Evolutionary conservation across 2,797 vertebrate genomes (phyloP), one percentile per base, ranked within the genome.

Genomic region (Gobio occitaniae): DNA sequence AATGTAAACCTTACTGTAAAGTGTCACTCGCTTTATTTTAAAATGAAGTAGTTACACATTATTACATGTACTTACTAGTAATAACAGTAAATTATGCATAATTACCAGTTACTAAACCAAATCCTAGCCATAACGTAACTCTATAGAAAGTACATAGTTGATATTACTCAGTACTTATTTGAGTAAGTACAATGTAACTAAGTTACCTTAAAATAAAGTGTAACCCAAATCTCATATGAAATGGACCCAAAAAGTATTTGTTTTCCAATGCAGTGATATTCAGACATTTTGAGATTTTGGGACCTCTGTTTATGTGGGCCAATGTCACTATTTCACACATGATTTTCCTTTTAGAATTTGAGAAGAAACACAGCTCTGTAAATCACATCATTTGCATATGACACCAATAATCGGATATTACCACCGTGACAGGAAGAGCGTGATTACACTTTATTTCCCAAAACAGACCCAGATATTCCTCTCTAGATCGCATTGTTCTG

Each of bases 401-500:
- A 72, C 47, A 82, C 47, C 48, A 74, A 71, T 78, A 84, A 82
- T 78, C 36, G 63, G 65, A 85, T 78, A 72, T 82, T 82, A 81
- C 38, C 71, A 70, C 56, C 54, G 8, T 80, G 52, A 75, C 52
- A 41, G 77, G 44, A 80, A 63, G 78, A 61, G 19, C 21, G 25
- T 81, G 79, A 85, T 80, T 82, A 84, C 47, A 87, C 25, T 78
- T 38, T 10, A 44, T 87, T 78, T 52, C 78, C 56, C 72, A 75
- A 70, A 76, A 84, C 78, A 80, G 48, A 77, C 32, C 41, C 36
- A 17, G 6, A 70, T 66, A 84, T 81, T 65, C 32, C 65, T 78
- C 74, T 54, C 36, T 15, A 32, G 63, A 48, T 82, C 36, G 8
- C 21, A 81, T 81, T 84, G 81, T 84, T 85, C 76, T 76, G 59